Percentiles rank a stretch among this genome's conserved stretches.
These are phyloP conservation scores for Bunonema sp. DNA, from an alignment of 2,888 invertebrate genomes.

Conservation along the genomic window DNA sequence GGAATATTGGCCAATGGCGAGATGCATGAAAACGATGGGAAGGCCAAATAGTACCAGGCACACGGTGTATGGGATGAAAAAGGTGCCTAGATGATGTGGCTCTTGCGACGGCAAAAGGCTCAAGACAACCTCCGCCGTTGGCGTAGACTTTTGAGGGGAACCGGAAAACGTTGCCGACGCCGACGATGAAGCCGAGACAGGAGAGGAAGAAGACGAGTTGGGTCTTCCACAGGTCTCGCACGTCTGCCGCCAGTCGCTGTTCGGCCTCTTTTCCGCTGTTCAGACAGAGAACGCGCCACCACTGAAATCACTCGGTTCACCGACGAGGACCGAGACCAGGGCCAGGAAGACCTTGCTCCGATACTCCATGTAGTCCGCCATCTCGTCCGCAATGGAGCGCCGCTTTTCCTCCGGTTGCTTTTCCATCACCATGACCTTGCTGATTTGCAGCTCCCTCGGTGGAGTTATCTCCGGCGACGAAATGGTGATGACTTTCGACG, in stretches of 20 bases:
- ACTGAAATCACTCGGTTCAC: neutral
- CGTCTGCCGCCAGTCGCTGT: slow-evolving; percentile 9
- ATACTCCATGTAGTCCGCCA: slow-evolving; percentile 4
- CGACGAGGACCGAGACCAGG: neutral
- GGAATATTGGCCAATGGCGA: slow-evolving; percentile 35
- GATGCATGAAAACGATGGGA: slow-evolving; percentile 36
- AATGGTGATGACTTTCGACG: slow-evolving; percentile 1
- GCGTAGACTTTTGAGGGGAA: slow-evolving; percentile 38
- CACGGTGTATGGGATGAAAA: slow-evolving; percentile 37
- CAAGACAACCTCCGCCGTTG: slow-evolving; percentile 18
- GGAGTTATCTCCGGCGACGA: no score
- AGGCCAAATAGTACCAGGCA: slow-evolving; percentile 32
- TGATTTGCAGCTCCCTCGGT: no score
- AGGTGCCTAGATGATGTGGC: slow-evolving; percentile 23
- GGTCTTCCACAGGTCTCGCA: slow-evolving; percentile 33
- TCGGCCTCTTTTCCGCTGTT: slow-evolving; percentile 14
- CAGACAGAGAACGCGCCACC: slow-evolving; percentile 15
- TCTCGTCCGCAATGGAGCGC: slow-evolving; percentile 2
- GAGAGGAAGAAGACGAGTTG: slow-evolving; percentile 39
- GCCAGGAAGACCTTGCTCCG: no score
- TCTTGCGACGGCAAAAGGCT: slow-evolving; percentile 1
- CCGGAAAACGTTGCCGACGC: slow-evolving; percentile 35
- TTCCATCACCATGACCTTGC: neutral
- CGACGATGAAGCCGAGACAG: slow-evolving; percentile 38
- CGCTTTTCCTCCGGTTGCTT: slow-evolving; percentile 1